phyloP scores from a whole-genome alignment of 1,140 invertebrate genomes.

The Drosophila nikananu region DNA sequence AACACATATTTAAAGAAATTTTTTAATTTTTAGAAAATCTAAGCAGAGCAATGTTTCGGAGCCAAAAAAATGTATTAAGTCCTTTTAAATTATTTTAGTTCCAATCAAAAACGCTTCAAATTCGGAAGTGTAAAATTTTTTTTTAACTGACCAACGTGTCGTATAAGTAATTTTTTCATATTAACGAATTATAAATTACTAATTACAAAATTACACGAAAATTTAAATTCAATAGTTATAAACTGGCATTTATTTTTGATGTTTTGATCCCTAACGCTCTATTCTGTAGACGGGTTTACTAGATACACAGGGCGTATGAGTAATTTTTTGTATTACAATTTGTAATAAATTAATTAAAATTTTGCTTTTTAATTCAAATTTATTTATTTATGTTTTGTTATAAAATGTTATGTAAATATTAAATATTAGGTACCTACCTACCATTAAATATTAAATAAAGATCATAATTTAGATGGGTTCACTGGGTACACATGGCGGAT shows the following conservation, averaged over 20 bases:
- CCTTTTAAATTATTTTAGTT: background rate
- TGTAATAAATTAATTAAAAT: no score
- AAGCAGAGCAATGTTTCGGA: background rate
- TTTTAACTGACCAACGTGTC: background rate
- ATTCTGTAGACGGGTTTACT: background rate
- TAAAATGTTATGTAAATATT: background rate
- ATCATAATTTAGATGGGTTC: background rate
- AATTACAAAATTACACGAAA: background rate
- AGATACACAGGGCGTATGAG: slow-evolving; percentile 11
- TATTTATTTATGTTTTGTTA: background rate
- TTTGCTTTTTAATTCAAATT: no score
- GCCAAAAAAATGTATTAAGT: background rate
- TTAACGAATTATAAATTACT: no score
- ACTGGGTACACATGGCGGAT: background rate
- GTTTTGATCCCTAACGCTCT: background rate
- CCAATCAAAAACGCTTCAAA: background rate
- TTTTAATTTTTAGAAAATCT: no score
- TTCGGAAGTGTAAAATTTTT: no score
- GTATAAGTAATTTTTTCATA: slow-evolving; percentile 9
- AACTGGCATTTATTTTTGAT: background rate
- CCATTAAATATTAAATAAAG: background rate
- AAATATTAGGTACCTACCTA: no score
- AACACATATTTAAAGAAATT: no score
- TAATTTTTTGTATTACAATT: background rate
- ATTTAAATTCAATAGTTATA: background rate